These are phyloP conservation scores for Phataginus tricuspis DNA, from an alignment of 2,797 vertebrate species.

Conservation along the genomic window DNA sequence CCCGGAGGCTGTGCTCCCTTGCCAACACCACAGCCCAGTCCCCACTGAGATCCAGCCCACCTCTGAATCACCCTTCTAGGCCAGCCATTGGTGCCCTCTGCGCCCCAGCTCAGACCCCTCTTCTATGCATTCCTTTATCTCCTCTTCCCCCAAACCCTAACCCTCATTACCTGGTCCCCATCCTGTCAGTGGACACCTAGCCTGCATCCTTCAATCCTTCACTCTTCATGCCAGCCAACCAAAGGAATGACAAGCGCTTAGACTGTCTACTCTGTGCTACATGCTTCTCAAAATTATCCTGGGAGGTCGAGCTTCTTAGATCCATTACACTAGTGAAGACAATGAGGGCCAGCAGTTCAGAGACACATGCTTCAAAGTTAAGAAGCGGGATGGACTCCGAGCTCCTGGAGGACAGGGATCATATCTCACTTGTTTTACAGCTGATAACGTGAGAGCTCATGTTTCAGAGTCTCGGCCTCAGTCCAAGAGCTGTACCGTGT, in stretches of 20 bases:
- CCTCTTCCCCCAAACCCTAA: not conserved
- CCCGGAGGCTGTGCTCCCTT: not conserved
- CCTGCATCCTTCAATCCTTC: not conserved
- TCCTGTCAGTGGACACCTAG: not conserved
- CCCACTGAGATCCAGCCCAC: not conserved
- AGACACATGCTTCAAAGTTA: not conserved
- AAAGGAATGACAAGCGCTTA: not conserved
- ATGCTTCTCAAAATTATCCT: not conserved
- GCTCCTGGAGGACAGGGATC: not conserved
- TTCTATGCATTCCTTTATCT: not conserved
- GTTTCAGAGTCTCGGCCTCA: not conserved
- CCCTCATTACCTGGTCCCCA: not conserved
- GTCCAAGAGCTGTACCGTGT: not conserved
- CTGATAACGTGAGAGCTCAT: not conserved
- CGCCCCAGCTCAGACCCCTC: not conserved
- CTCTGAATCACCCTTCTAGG: not conserved
- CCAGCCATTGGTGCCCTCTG: not conserved
- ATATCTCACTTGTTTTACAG: not conserved
- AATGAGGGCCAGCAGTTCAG: not conserved
- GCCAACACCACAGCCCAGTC: not conserved
- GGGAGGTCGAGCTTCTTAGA: not conserved
- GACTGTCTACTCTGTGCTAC: not conserved
- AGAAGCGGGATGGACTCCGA: not conserved
- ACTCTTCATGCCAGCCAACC: not conserved
- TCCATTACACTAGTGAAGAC: not conserved